Base-by-base conservation (phyloP, 2,113 vertebrate species). In the Orcinus orca region DNA sequence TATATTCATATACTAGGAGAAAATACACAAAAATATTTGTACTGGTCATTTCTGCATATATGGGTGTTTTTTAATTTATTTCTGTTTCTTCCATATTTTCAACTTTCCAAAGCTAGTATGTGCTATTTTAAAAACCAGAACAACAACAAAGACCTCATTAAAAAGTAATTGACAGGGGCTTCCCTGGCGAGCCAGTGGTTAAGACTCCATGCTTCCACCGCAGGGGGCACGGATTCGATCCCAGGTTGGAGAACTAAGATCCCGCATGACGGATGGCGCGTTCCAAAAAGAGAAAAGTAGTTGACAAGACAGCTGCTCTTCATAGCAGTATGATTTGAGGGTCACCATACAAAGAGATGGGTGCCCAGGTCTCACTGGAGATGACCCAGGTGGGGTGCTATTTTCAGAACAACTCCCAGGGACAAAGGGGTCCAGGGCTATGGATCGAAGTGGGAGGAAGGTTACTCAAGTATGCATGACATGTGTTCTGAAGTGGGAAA, bases 181-280 rank as follows among this genome's bases (percentile, higher is more conserved):
- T 21, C 20, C 55, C 20, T 21, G 55, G 55, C 0, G 7, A 21
- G 17, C 6, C 20, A 21, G 55, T 8, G 20, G 55, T 58, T 21
- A 58, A 58, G 55, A 58, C 55, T 8, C 55, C 55, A 58, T 0
- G 55, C 55, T 58, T 58, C 20, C 55, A 58, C 55, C 2, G 2
- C 55, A 58, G 7, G 55, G 55, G 55, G 6, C 55, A 58, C 2
- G 7, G 55, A 21, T 58, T 58, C 20, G 2, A 53, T 53, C 53
- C 53, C 15, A 1, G 15, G 53, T 53, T 53, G 53, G 53, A 6
- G 15, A 53, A 53, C 53, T 18, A 53, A 58, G 55, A 58, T 58
- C 20, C 55, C 20, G 0, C 55, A 58, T 58, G 55, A 20, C 0
- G 20, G 15, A 53, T 0, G 53, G 15, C 0, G 1, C 53, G 0